Percentiles rank a stretch among this genome's conserved stretches.
These are phyloP conservation scores for Ceratitis capitata DNA, from an alignment of 1,140 invertebrate genomes.

Conservation along the genomic window DNA sequence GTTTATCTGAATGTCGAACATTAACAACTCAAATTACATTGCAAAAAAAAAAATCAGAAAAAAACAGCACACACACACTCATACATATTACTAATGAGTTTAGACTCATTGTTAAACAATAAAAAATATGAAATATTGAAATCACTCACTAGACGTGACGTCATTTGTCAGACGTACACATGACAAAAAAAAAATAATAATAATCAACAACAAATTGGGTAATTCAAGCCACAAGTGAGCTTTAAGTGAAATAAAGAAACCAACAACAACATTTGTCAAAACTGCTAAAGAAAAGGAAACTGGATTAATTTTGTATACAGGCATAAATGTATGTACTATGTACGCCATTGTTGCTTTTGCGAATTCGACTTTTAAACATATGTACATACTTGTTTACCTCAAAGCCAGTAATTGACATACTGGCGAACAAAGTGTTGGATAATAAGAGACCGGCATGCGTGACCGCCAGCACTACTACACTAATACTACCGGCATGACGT, in stretches of 20 bases:
- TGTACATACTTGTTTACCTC: constrained; percentile 3
- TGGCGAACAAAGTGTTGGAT: background rate
- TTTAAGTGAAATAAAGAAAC: background rate
- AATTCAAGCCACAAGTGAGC: background rate
- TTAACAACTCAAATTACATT: constrained; percentile 18
- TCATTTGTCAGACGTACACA: background rate
- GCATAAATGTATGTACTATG: background rate
- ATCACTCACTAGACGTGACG: background rate
- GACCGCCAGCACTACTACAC: background rate
- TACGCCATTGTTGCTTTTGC: background rate
- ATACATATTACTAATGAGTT: too few relatives aligned
- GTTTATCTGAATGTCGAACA: background rate
- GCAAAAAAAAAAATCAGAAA: background rate
- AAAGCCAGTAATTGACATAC: background rate
- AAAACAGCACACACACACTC: too few relatives aligned
- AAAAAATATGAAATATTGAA: background rate
- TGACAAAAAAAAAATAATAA: background rate
- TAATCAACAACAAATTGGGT: background rate
- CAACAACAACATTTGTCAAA: background rate
- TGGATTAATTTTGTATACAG: background rate
- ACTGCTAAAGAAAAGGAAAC: background rate
- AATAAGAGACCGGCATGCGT: background rate
- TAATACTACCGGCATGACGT: background rate
- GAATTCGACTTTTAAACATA: background rate
- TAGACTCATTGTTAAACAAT: background rate